Base-by-base conservation (phyloP, 2,113 vertebrate genomes). In the Alces alces region DNA sequence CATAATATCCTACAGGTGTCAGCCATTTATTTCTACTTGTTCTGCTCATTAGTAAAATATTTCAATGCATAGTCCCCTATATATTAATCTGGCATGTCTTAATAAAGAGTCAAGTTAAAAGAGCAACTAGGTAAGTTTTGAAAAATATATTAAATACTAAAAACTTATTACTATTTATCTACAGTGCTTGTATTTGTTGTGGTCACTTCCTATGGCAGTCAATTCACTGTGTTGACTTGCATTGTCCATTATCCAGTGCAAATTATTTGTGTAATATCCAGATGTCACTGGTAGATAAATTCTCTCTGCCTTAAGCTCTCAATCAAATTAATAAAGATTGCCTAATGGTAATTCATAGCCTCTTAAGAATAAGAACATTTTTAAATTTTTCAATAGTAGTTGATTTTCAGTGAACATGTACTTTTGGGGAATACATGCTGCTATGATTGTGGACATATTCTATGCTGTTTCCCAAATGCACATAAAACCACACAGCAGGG, bases 1-100 rank as follows among this genome's bases (percentile, higher is more conserved):
- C 33, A 97, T 97, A 97, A 97, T 97, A 94, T 93, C 36, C 60
- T 95, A 97, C 89, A 98, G 97, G 97, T 97, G 97, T 95, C 92
- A 91, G 47, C 45, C 33, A 45, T 91, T 92, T 95, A 80, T 93
- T 97, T 95, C 80, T 12, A 92, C 36, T 93, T 91, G 19, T 64
- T 92, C 12, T 90, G 28, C 84, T 98, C 95, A 97, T 97, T 97
- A 98, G 89, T 76, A 88, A 95, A 95, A 95, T 95, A 96, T 97
- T 96, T 96, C 52, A 78, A 87, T 86, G 14, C 39, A 36, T 36
- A 86, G 21, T 25, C 66, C 86, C 57, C 19, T 89, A 8, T 93
- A 93, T 54, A 66, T 91, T 96, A 89, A 95, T 97, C 23, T 95
- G 47, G 91, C 13, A 61, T 78, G 64, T 90, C n/a, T 52, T 86